These are phyloP conservation scores for Crocidura indochinensis DNA, from an alignment of 2,797 vertebrate species.

Conservation along the genomic window DNA sequence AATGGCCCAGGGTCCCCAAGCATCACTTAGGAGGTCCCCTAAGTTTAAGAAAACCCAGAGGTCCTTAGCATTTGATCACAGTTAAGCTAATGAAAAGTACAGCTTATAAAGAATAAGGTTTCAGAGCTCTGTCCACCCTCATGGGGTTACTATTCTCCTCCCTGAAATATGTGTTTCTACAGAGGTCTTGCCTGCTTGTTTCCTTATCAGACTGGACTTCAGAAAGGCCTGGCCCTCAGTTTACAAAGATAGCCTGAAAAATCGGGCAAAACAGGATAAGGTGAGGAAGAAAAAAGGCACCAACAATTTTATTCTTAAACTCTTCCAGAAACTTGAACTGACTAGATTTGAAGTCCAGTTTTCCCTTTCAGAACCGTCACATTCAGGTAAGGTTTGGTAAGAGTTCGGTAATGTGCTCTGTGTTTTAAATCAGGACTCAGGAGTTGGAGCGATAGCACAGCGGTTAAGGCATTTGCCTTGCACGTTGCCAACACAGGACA, in stretches of 20 bases:
- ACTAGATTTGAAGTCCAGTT: not conserved
- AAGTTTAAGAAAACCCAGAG: not conserved
- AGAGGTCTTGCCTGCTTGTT: not conserved
- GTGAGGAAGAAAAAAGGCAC: not conserved
- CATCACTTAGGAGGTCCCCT: too few relatives aligned
- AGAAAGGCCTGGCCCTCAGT: not conserved
- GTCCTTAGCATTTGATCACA: not conserved
- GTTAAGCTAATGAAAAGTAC: not conserved
- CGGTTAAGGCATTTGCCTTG: too few relatives aligned
- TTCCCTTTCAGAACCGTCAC: slow-evolving; percentile 3
- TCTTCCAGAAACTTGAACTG: not conserved
- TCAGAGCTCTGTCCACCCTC: not conserved
- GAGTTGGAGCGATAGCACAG: too few relatives aligned
- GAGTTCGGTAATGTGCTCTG: not conserved
- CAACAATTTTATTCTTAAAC: not conserved
- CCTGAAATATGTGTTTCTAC: not conserved
- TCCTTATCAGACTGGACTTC: not conserved
- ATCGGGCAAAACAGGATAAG: not conserved
- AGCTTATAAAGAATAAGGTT: not conserved
- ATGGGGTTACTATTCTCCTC: not conserved
- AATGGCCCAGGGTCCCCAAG: too few relatives aligned
- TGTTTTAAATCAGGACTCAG: not conserved
- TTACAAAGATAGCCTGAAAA: not conserved
- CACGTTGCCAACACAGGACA: too few relatives aligned
- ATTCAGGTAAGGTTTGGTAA: not conserved